Evolutionary conservation across 2,888 invertebrate genomes (phyloP), one percentile per base, ranked within the genome.

Genomic region (Synergus itoensis): DNA sequence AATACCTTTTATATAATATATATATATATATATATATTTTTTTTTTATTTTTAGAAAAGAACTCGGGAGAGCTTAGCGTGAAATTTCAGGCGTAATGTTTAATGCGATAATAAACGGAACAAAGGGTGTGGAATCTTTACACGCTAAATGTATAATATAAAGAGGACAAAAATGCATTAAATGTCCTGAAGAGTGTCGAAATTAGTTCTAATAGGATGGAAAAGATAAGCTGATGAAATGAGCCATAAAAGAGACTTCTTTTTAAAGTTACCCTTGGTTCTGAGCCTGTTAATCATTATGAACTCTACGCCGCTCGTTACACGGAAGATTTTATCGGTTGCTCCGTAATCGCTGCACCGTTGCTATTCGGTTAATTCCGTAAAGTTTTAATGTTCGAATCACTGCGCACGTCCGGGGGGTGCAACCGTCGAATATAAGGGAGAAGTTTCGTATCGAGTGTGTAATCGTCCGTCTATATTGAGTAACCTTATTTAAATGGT

Each of bases 341-440:
- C 21, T 14, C 21, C 45, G 28, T 48, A 69, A 48, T 69, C 69
- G 69, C n/a, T 53, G n/a, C 53, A 53, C 53, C n/a, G 8, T 69
- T 43, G 69, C 69, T 48, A 45, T 69, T 69, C 45, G 28, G 45
- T 73, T 73, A 73, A 53, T 73, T 73, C 36, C 45, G 5, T 48
- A 48, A 73, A 73, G 48, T 73, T 73, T 73, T 73, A 53, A 73
- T 48, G 73, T 73, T 48, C 11, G 73, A 48, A 73, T 73, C 48
- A 36, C n/a, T 73, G 48, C 9, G 48, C 21, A 28, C 36, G 14
- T 28, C 48, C 73, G 21, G 36, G 45, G 48, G 48, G 48, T 73
- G 28, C 28, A 28, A 48, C 48, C 48, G 28, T 36, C 73, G 67
- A 48, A 73, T 73, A 28, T 69, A 73, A 73, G 36, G 36, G 53